Base-by-base conservation (phyloP, 2,797 vertebrate genomes). In the Catharus ustulatus region DNA sequence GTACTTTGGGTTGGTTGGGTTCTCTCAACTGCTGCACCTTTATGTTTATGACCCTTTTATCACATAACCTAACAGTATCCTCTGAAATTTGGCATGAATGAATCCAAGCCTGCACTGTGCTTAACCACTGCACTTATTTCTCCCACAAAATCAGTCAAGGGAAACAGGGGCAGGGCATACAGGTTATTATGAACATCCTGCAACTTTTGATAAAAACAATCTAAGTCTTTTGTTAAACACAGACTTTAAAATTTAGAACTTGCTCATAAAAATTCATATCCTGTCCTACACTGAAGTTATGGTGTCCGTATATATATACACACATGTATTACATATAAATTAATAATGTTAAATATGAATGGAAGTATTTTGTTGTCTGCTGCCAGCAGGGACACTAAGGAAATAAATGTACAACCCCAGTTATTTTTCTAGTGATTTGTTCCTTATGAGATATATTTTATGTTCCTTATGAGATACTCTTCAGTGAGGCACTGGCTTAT, bases 391-490 rank as follows among this genome's bases (percentile, higher is more conserved):
- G 36, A 95, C 61, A 52, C 45, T 61, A 94, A 89, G 94, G 74
- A 97, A 95, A 95, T 87, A 95, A 78, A 87, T 34, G 68, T 86
- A 95, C 54, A 96, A 93, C 54, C 68, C 15, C n/a, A 66, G 83
- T 83, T 90, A 92, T 58, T 90, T 95, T 94, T 62, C 57, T 82
- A 40, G 15, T 92, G 92, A 96, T 97, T 94, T 96, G 66, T 92
- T 92, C 79, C 10, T 36, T 72, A 67, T 2, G 73, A 95, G 87
- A 96, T 94, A 42, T 81, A 69, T 93, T 92, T 71, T 57, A 85
- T 96, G 66, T 92, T 92, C 79, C 10, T 36, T 72, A 69, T 2
- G 73, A 95, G 86, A 89, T 94, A 91, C 80, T 91, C 83, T 90
- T 75, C n/a, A 29, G 80, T 38, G 83, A 91, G 90, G 73, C 15